Evolutionary conservation across 1,140 invertebrate genomes (phyloP).

Genomic region (Gonioctena quinquepunctata): DNA sequence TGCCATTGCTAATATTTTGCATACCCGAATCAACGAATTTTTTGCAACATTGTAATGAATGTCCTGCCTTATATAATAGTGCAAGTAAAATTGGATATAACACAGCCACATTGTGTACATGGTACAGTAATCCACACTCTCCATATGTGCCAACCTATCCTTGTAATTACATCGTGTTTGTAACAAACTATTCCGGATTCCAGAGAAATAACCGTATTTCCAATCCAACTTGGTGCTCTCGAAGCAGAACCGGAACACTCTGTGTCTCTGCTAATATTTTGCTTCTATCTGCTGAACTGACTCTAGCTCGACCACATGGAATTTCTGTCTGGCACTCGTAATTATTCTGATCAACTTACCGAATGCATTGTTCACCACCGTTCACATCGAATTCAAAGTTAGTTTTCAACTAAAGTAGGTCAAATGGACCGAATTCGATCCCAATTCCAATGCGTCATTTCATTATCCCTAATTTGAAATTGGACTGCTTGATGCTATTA

Average conservation of each 20-base stretch:
- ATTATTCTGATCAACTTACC: constrained; percentile 8
- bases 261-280: neutral
- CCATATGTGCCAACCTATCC: constrained; percentile 4
- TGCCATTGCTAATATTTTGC: too few species aligned
- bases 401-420: constrained; percentile 15
- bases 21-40: too few species aligned
- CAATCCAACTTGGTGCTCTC: constrained; percentile 8
- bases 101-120: constrained; percentile 5
- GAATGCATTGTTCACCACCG: constrained; percentile 3
- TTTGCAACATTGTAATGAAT: too few species aligned
- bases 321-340: neutral
- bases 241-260: neutral
- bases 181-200: neutral
- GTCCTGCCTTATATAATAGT: too few species aligned
- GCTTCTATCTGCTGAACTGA: neutral
- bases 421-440: constrained; percentile 2
- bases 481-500: constrained; percentile 1
- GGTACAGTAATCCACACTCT: neutral
- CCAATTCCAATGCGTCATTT: constrained; percentile 4
- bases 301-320: constrained; percentile 1
- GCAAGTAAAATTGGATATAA: neutral
- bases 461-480: constrained; percentile 11
- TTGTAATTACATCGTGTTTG: neutral
- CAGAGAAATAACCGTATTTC: constrained; percentile 11
- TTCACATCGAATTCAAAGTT: neutral